Evolutionary conservation across 2,113 vertebrate species (phyloP), one percentile per base, ranked within the genome.

Genomic region (Rostratula benghalensis): DNA sequence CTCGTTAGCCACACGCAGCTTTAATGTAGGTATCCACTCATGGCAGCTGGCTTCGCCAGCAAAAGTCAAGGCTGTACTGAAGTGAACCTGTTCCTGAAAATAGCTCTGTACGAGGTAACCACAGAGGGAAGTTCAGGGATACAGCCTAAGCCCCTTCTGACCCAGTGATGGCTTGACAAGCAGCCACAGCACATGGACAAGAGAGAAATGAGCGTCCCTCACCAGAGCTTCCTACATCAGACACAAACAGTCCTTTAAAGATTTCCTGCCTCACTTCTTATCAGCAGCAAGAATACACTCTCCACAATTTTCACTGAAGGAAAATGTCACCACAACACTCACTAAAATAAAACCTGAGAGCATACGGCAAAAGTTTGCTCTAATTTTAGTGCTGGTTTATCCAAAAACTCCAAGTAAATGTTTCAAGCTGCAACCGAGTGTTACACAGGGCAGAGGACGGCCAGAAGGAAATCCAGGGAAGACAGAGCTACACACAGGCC

Each of bases 201-300:
- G n/a, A 54, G 14, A n/a, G 21, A 68, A 51, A 37, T 0, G 0
- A 91, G 65, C n/a, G 11, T 9, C 24, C 2, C 0, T 6, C 23
- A 20, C 11, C 65, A 82, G 43, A 64, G 33, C 28, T 60, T 46
- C 45, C 27, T 11, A 31, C 31, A 35, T 23, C 63, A 77, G 63
- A 53, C 43, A 53, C 2, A 1, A 1, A 0, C 39, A 23, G 35
- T 4, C 13, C 37, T 63, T 76, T 5, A 17, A 43, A 41, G 9
- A 28, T 21, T 50, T 41, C 53, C 25, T 28, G 24, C 23, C 20
- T 8, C 3, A 2, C 21, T 83, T 67, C 24, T 78, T 27, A 64
- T 0, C 0, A 0, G 30, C 50, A 73, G 23, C 39, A 39, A 50
- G 50, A 89, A 79, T 1, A n/a, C 7, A 35, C 13, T 33, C 13